These are phyloP conservation scores for Eristalis tenax DNA, from an alignment of 2,888 invertebrate genomes.

Conservation along the genomic window DNA sequence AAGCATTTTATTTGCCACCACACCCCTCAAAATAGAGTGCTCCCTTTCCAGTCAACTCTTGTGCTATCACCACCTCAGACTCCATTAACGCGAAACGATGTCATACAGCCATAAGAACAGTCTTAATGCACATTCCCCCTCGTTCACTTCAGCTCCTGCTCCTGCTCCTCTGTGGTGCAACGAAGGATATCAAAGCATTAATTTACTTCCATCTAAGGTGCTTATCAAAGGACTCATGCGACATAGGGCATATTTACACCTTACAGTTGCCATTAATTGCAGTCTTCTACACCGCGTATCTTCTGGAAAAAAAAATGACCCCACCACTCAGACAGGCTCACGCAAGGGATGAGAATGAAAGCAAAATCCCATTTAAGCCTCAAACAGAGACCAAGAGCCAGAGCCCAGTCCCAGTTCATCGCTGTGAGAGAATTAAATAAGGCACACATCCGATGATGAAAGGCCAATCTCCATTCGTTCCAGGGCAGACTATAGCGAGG, in stretches of 20 bases:
- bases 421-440: not conserved
- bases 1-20: not conserved
- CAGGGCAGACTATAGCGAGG: not conserved
- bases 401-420: not conserved
- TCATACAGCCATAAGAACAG: not conserved
- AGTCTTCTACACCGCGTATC: not conserved
- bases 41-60: not conserved
- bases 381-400: not conserved
- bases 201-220: not conserved
- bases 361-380: not conserved
- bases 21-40: not conserved
- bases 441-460: constrained; percentile 2
- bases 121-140: not conserved
- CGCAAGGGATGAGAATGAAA: no score
- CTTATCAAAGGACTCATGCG: not conserved
- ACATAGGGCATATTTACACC: not conserved
- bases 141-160: not conserved
- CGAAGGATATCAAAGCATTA: not conserved
- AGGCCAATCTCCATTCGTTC: not conserved
- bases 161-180: not conserved
- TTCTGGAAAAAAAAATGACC: not conserved
- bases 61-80: not conserved
- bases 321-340: not conserved
- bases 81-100: not conserved
- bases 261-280: not conserved